phyloP scores from a whole-genome alignment of 64 coral and sea anemone genomes.

The Stichodactyla mertensii region DNA sequence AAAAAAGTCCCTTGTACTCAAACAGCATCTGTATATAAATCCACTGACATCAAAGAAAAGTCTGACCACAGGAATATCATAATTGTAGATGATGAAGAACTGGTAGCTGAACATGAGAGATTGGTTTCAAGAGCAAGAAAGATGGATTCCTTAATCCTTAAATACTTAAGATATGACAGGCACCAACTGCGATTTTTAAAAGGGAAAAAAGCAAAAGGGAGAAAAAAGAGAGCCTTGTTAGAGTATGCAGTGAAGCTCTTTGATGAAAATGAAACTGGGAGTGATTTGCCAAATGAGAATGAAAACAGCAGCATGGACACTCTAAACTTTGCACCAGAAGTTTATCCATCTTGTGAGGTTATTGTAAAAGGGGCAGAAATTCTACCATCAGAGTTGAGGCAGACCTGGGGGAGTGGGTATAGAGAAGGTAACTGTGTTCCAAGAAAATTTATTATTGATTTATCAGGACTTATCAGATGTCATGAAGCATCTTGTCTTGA shows the following conservation, averaged over 20 bases:
- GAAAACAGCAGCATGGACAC: too few species aligned
- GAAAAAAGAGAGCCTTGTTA: too few species aligned
- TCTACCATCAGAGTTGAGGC: not conserved
- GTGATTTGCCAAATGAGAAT: too few species aligned
- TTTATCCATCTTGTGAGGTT: too few species aligned
- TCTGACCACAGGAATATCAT: not conserved
- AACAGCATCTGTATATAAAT: not conserved
- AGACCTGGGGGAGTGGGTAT: constrained; percentile 41
- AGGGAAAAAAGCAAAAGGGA: too few species aligned
- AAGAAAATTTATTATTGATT: constrained; percentile 55
- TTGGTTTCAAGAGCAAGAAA: not conserved
- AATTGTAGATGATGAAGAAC: not conserved
- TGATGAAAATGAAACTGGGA: too few species aligned
- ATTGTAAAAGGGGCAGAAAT: too few species aligned
- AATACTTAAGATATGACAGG: too few species aligned
- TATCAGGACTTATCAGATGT: not conserved
- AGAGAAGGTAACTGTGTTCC: constrained; percentile 40
- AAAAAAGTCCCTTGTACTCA: not conserved
- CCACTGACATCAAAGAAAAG: not conserved
- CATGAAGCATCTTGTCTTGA: too few species aligned
- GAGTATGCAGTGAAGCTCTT: too few species aligned
- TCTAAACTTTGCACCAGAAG: too few species aligned
- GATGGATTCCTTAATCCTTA: not conserved
- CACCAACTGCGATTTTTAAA: too few species aligned
- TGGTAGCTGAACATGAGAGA: not conserved